Evolutionary conservation across 2,797 vertebrate species (phyloP).

Genomic region (Sandelia bainsii): DNA sequence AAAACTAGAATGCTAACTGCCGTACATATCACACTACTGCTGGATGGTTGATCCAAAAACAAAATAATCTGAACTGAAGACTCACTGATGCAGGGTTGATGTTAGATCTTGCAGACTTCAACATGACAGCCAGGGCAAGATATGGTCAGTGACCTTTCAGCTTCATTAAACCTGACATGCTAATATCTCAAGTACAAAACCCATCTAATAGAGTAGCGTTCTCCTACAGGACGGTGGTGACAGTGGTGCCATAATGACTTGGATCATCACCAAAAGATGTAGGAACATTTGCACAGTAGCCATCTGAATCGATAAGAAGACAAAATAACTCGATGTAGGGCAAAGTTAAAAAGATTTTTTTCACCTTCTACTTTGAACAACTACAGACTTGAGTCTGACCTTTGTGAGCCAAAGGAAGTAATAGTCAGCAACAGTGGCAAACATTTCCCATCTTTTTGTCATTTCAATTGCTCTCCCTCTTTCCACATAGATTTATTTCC

Average conservation of each 20-base stretch:
- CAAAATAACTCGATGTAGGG: neutral
- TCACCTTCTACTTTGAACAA: slow-evolving; percentile 10
- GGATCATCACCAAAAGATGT: neutral
- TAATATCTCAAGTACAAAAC: neutral
- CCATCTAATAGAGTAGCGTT: slow-evolving; percentile 21
- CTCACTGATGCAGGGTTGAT: no score
- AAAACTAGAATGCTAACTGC: neutral
- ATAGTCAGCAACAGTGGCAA: neutral
- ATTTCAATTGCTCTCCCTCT: slow-evolving; percentile 3
- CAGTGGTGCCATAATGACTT: slow-evolving; percentile 31
- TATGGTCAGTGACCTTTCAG: slow-evolving; percentile 26
- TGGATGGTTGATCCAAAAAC: neutral
- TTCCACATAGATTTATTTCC: slow-evolving; percentile 17
- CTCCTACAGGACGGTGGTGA: slow-evolving; percentile 4
- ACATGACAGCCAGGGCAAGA: slow-evolving; percentile 1
- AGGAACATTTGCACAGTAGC: neutral
- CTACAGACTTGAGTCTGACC: neutral
- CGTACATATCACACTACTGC: neutral
- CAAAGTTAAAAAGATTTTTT: neutral
- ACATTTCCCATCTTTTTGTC: neutral
- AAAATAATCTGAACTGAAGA: neutral
- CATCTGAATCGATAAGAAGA: neutral
- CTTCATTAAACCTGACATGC: slow-evolving; percentile 17
- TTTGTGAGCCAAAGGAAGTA: neutral
- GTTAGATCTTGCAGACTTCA: no score